Base-by-base conservation (phyloP, 1,140 invertebrate species). In the Drosophila willistoni region DNA sequence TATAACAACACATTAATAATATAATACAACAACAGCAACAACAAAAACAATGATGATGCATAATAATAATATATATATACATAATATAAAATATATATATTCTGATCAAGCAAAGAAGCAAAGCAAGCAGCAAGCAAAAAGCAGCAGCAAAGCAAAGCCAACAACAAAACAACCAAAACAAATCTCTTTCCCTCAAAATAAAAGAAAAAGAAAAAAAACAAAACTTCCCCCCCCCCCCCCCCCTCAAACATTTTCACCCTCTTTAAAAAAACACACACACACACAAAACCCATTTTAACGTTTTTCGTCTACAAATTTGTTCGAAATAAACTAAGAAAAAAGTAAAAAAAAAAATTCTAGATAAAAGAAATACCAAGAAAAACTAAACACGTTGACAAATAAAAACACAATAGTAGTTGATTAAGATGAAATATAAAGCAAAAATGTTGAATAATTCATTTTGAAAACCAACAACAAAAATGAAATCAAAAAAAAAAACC, bases 351-450 rank as follows among this genome's bases (percentile, higher is more conserved):
- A 19, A 57, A 56, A 29, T 57, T 7, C 39, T 51, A 55, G 56
- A 67, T 39, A 22, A 71, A 59, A 70, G 41, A 44, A 36, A 54
- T 61, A 70, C 39, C 14, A 59, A 70, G 41, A 44, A 36, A 54
- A 64, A 70, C 39, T 22, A 72, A 62, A 60, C 44, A 63, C 44
- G n/a, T 61, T 77, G 55, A 34, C 61, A 56, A 29, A 29, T 29
- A 64, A 34, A 29, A 73, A 59, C 61, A 34, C 94, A 95, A 68
- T 72, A 44, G 91, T 93, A 93, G 61, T 29, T 47, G 5, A 65
- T 34, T 19, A 54, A 25, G 42, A 61, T 17, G 42, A 61, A 25
- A 34, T 55, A 36, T 60, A 77, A 75, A 77, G 65, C 61, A 77
- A 57, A 67, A 73, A 64, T 65, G 60, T 76, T 77, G 70, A 77